These are phyloP conservation scores for Invenusta paracnida DNA, from an alignment of 2,888 invertebrate genomes.

Conservation along the genomic window DNA sequence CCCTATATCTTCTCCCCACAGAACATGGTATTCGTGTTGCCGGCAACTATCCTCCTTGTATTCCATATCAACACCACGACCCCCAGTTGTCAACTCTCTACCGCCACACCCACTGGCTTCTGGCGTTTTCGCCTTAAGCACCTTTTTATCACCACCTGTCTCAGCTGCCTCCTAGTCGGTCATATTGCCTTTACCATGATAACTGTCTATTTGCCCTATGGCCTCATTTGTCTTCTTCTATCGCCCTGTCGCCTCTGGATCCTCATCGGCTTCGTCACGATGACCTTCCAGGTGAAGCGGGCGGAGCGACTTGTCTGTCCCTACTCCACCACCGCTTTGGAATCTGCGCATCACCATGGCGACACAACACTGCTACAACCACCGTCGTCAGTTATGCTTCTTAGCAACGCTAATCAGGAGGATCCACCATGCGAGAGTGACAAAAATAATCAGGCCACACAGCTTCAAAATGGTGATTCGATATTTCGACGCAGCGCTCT, in stretches of 20 bases:
- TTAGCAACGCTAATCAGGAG: too few species aligned
- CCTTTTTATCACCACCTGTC: background rate
- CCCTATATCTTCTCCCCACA: background rate
- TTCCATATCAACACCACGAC: background rate
- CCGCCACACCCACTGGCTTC: background rate
- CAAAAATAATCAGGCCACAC: too few species aligned
- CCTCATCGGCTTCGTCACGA: background rate
- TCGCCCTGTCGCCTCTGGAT: conserved; percentile 17
- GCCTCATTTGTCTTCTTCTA: background rate
- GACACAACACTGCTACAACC: too few species aligned
- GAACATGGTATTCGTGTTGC: background rate
- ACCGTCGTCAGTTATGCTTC: too few species aligned
- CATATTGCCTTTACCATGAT: background rate
- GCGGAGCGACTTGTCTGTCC: too few species aligned
- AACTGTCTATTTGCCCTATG: background rate
- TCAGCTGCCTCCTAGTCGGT: background rate
- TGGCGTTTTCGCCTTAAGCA: background rate
- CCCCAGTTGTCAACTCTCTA: background rate
- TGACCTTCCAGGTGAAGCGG: background rate
- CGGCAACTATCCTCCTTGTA: background rate
- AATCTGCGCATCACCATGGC: too few species aligned
- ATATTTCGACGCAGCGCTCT: too few species aligned
- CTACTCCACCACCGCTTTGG: too few species aligned
- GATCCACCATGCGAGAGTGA: too few species aligned
- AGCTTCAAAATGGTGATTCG: too few species aligned